Evolutionary conservation across 2,797 vertebrate genomes (phyloP), one percentile per base, ranked within the genome.

Genomic region (Tokudaia tokunoshimensis): DNA sequence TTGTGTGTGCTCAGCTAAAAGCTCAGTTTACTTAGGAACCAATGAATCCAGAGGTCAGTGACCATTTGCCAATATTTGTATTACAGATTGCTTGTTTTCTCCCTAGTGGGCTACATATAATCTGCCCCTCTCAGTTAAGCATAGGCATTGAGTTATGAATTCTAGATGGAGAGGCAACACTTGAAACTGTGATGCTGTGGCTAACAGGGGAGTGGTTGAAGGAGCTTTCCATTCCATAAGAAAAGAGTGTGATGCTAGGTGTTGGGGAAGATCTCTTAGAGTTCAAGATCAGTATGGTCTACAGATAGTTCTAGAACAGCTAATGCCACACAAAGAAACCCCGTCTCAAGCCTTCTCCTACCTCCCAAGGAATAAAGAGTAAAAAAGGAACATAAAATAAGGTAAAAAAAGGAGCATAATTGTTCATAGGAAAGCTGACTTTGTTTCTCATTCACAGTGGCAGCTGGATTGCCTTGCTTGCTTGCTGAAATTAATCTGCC

Each of bases 401-500:
- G 3, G 41, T 41, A 41, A 41, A 41, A 41, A 41, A 41, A 41
- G 41, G 41, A 41, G 3, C 41, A 41, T 41, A 41, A 41, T 41
- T 41, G 41, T 41, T 41, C 41, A 41, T 41, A 41, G 11, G 3
- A 0, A 37, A 86, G 70, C 90, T 97, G 65, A 96, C 0, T 87
- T 91, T 94, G 93, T 52, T 98, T 98, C 31, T 97, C 79, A 17
- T 96, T 86, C 70, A 78, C 98, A 99, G 99, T 99, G 99, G 99
- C 99, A 99, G 98, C 99, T 99, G 97, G 99, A 99, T 99, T 99
- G 99, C 97, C 99, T 99, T 91, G 99, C 99, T 79, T 99, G 99
- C 97, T 99, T 99, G 98, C 98, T 99, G 98, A 99, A 99, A 98
- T 98, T 99, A 94, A 99, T 99, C 98, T 99, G 99, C 98, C 99